phyloP scores from a whole-genome alignment of 2,113 vertebrate species.

The Eretmochelys imbricata region DNA sequence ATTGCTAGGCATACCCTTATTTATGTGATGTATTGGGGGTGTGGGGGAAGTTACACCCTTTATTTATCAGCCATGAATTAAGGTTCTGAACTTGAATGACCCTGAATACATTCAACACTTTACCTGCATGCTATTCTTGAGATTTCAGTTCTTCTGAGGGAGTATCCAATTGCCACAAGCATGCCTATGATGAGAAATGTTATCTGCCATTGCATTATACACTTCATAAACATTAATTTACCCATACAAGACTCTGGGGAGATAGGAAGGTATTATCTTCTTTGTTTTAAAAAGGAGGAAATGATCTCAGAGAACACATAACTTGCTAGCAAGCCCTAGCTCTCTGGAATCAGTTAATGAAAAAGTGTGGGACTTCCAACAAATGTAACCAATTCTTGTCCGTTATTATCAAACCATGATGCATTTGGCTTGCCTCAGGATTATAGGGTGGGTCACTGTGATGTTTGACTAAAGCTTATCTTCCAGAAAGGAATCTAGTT shows the following conservation, averaged over 20 bases:
- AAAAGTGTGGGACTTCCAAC: neutral
- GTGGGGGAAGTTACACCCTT: neutral
- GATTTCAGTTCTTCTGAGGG: fast-evolving
- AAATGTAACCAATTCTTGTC: neutral
- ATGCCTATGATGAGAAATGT: neutral
- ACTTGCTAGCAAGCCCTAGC: neutral
- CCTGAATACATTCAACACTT: fast-evolving
- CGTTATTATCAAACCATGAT: fast-evolving
- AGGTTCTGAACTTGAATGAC: neutral
- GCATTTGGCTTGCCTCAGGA: neutral
- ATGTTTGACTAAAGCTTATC: too few species aligned
- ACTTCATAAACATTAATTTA: constrained; percentile 12
- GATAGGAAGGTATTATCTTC: neutral
- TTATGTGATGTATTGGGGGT: neutral
- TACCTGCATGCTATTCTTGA: neutral
- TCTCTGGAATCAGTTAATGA: neutral
- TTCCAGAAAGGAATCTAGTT: too few species aligned
- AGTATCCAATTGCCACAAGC: neutral
- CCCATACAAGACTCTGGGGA: neutral
- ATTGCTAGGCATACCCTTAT: neutral
- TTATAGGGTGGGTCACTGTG: neutral
- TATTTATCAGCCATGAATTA: neutral
- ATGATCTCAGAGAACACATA: neutral
- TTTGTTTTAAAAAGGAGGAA: neutral
- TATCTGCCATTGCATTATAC: neutral